Evolutionary conservation across 2,797 vertebrate genomes (phyloP), one percentile per base, ranked within the genome.

Genomic region (Enteromius viviparus): DNA sequence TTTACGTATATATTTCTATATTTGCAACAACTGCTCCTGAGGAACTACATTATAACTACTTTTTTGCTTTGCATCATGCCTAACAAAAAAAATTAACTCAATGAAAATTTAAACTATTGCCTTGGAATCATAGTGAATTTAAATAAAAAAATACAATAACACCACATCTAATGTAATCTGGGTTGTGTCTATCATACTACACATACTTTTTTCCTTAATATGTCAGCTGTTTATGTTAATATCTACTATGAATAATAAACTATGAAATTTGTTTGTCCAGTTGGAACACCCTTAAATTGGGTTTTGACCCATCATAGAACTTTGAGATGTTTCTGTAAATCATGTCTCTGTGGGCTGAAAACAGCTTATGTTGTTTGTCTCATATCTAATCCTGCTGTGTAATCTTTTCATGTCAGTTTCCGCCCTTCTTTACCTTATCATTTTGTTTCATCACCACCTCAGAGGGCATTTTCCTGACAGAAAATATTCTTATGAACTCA

Each of bases 381-480:
- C 23, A 8, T 29, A 21, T 71, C 66, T 80, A 70, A 80, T 58
- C 72, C 72, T 76, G 32, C 72, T 40, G 72, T 58, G 7, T 58
- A 40, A 76, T 76, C 51, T 49, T 78, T 78, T 64, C 42, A 65
- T 64, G 60, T 49, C 60, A 65, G 75, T 29, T 78, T 65, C 60
- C 17, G 10, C 76, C 42, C 26, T 47, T 76, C 47, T 65, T 55
- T 26, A 75, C 6, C 32, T 75, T 75, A 82, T 75, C 71, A 26
- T 34, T 81, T 55, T 29, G 34, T 32, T 65, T 76, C 60, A 82
- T 82, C 80, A 75, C 9, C 19, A 77, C 77, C 34, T 76, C 23
- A 45, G 62, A 77, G 51, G 72, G 34, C 34, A 51, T 68, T 83
- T 32, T 55, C 49, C 15, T 58, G 45, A 74, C 58, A 82, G 6